A percentile compares a stretch with the other conserved stretches of the same genome.
Evolutionary conservation across 1,140 invertebrate genomes (phyloP).

Genomic region (Holotrichia oblita): DNA sequence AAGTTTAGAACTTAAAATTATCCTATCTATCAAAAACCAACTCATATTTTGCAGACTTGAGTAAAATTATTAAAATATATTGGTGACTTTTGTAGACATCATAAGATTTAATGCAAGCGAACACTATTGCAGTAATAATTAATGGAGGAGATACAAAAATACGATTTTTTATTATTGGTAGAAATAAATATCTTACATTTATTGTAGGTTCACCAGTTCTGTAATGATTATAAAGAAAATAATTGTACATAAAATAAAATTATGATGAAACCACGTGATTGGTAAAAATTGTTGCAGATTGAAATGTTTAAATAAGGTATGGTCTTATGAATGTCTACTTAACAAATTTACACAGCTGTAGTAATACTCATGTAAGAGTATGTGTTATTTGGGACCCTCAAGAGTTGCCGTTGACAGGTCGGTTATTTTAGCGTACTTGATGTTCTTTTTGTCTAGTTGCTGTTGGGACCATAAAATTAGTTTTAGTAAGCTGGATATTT

Average conservation of each 20-base stretch:
- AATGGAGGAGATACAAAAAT: no score
- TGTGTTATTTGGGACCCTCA: conserved; percentile 75
- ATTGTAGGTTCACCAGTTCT: no score
- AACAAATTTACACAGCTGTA: conserved; percentile 19
- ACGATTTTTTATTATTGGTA: no score
- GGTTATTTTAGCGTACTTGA: conserved; percentile 93
- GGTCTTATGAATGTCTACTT: neutral
- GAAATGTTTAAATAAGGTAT: no score
- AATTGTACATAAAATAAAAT: neutral
- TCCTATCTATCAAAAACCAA: no score
- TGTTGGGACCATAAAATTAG: conserved; percentile 95
- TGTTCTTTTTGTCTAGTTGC: conserved; percentile 93
- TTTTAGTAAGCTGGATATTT: conserved; percentile 90
- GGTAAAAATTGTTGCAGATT: neutral
- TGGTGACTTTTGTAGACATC: no score
- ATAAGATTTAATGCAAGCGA: no score
- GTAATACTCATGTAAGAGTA: conserved; percentile 33
- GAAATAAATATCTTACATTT: no score
- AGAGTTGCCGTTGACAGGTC: conserved; percentile 84
- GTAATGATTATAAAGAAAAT: neutral
- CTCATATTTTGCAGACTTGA: neutral
- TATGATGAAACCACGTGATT: neutral
- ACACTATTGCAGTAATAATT: no score
- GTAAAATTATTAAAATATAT: neutral
- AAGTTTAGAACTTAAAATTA: no score